Percentiles rank a stretch among this genome's conserved stretches.
phyloP scores from a whole-genome alignment of 2,888 invertebrate species.

The Stenolophus ochropezus region DNA sequence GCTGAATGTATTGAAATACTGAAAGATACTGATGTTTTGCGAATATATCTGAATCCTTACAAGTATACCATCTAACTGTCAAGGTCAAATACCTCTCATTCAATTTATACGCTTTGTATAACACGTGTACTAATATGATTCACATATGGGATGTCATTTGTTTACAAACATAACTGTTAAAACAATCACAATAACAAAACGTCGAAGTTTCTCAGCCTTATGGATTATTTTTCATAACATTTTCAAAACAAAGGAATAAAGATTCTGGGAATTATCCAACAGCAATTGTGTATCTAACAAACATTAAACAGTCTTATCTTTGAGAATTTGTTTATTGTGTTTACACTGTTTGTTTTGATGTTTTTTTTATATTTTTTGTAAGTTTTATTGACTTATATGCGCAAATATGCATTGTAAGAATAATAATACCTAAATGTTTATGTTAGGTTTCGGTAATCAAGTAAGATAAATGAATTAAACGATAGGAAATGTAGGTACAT shows the following conservation, averaged over 20 bases:
- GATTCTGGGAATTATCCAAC: not conserved
- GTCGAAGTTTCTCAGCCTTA: not conserved
- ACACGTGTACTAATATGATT: constrained; percentile 6
- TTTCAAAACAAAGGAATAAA: not conserved
- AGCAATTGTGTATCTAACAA: not conserved
- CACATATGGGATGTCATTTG: constrained; percentile 26
- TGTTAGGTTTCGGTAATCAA: too few relatives aligned
- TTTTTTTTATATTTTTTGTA: not conserved
- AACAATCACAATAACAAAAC: too few relatives aligned
- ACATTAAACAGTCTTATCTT: not conserved
- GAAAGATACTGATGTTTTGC: not conserved
- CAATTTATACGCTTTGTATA: constrained; percentile 31
- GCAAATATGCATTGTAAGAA: too few relatives aligned
- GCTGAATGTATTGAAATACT: too few relatives aligned
- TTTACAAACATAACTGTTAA: constrained; percentile 55
- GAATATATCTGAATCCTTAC: not conserved
- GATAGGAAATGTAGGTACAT: too few relatives aligned
- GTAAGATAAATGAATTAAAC: too few relatives aligned
- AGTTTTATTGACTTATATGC: not conserved
- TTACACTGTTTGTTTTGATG: constrained; percentile 5
- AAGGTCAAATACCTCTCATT: constrained; percentile 35
- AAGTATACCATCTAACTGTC: not conserved
- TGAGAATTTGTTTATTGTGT: not conserved
- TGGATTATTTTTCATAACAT: not conserved
- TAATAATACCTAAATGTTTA: too few relatives aligned